Evolutionary conservation across 2,888 invertebrate genomes (phyloP).

Genomic region (Leptinotarsa rubiginosa): DNA sequence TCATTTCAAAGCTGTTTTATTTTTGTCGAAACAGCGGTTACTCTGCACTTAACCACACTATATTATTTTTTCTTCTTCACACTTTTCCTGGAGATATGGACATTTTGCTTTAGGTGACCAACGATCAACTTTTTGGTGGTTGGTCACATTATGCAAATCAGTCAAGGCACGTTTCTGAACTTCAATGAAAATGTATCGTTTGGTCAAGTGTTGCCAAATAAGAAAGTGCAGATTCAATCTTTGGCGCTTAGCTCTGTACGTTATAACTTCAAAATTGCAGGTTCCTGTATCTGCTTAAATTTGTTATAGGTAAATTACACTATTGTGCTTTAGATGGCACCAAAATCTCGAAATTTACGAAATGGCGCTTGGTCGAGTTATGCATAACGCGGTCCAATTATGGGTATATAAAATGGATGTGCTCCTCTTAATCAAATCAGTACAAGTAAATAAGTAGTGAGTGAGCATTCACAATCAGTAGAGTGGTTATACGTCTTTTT

Average conservation of each 20-base stretch:
- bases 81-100: slow-evolving; percentile 16
- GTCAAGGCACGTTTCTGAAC: slow-evolving; percentile 16
- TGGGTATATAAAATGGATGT: neutral
- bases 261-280: slow-evolving; percentile 14
- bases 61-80: neutral
- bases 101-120: slow-evolving; percentile 17
- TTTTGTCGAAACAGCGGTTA: slow-evolving; percentile 16
- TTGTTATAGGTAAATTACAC: slow-evolving; percentile 12
- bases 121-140: slow-evolving; percentile 17
- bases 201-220: slow-evolving; percentile 15
- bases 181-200: slow-evolving; percentile 10
- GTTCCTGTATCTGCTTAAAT: slow-evolving; percentile 7
- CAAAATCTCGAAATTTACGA: slow-evolving; percentile 12
- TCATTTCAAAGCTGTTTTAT: slow-evolving; percentile 18
- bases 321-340: slow-evolving; percentile 8
- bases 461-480: no score
- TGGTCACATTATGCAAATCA: slow-evolving; percentile 23
- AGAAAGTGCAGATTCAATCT: slow-evolving; percentile 5
- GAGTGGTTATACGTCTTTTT: no score
- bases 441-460: no score
- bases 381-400: slow-evolving; percentile 1
- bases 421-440: no score
- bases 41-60: slow-evolving; percentile 19
- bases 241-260: slow-evolving; percentile 14
- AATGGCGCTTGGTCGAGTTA: slow-evolving; percentile 9